A percentile compares a stretch with the other conserved stretches of the same genome.
These are phyloP conservation scores for Dendronephthya gigantea DNA, from an alignment of 64 coral and sea anemone genomes.

Conservation along the genomic window DNA sequence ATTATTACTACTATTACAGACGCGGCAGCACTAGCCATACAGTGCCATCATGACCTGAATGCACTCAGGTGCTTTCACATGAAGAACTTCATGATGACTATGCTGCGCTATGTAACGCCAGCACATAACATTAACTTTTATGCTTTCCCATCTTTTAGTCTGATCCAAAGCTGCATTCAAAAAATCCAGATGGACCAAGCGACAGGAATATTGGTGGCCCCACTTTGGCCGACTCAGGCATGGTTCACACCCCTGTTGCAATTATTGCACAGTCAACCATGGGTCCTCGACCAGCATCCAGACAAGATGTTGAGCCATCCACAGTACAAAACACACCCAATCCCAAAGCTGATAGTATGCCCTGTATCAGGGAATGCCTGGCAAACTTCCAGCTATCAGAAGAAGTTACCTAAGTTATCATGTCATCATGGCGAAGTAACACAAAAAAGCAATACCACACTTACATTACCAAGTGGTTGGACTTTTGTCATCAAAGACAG, in stretches of 20 bases:
- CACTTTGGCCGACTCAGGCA: conserved; percentile 40
- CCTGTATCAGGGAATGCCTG: conserved; percentile 44
- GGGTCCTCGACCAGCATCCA: conserved; percentile 16
- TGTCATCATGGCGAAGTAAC: conserved; percentile 34
- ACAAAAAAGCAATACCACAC: conserved; percentile 39
- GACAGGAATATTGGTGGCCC: conserved; percentile 34
- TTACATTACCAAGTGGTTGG: conserved; percentile 40
- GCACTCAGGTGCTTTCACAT: not conserved
- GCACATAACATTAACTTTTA: not conserved
- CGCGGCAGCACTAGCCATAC: not conserved
- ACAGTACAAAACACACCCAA: conserved; percentile 20
- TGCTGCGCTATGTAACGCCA: not conserved
- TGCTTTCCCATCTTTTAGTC: conserved; percentile 3
- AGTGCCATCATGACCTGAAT: conserved; percentile 2
- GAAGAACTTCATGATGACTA: conserved; percentile 21
- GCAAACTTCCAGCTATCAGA: conserved; percentile 30
- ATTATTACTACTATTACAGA: not conserved
- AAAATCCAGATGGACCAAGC: conserved; percentile 45
- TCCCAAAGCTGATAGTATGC: conserved; percentile 40
- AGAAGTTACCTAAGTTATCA: conserved; percentile 36
- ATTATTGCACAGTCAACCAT: conserved; percentile 30
- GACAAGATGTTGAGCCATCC: conserved; percentile 26
- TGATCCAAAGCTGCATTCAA: not conserved
- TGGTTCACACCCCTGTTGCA: conserved; percentile 31
- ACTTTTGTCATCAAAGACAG: conserved; percentile 44